A percentile compares a stretch with the other conserved stretches of the same genome.
These are phyloP conservation scores for Theretra japonica DNA, from an alignment of 2,888 invertebrate genomes.

Conservation along the genomic window DNA sequence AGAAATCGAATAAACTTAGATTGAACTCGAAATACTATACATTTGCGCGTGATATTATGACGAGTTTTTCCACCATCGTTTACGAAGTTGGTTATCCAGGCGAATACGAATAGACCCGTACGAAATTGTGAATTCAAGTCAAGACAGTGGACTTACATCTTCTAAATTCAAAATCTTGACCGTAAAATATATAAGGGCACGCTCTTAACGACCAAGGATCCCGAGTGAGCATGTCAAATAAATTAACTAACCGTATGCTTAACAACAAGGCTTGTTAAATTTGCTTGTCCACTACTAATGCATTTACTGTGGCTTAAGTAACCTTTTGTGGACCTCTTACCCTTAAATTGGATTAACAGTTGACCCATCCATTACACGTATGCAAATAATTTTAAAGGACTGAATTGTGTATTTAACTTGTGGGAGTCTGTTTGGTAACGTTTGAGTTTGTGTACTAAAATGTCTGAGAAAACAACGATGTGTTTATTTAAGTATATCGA, in stretches of 20 bases:
- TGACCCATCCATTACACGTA: constrained; percentile 9
- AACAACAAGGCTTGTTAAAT: constrained; percentile 35
- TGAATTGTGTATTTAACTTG: not conserved
- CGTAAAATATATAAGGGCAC: not conserved
- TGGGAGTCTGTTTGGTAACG: not conserved
- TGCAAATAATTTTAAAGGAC: constrained; percentile 6
- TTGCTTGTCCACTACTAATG: constrained; percentile 31
- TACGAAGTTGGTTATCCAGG: too few species aligned
- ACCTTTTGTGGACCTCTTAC: constrained; percentile 13
- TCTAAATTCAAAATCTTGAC: not conserved
- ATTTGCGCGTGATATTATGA: too few species aligned
- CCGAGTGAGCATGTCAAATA: constrained; percentile 6
- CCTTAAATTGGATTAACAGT: constrained; percentile 23
- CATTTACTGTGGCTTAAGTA: constrained; percentile 15
- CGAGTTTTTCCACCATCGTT: too few species aligned
- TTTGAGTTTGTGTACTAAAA: not conserved
- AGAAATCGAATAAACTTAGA: too few species aligned
- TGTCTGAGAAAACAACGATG: too few species aligned
- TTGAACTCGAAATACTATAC: too few species aligned
- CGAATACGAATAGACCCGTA: too few species aligned
- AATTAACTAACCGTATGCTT: constrained; percentile 43
- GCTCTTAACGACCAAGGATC: not conserved
- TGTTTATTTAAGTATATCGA: too few species aligned
- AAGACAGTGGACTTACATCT: too few species aligned
- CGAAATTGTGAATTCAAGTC: too few species aligned